A percentile compares a stretch with the other conserved stretches of the same genome.
phyloP scores from a whole-genome alignment of 2,888 invertebrate genomes.

The Nephrotoma guestfalica region DNA sequence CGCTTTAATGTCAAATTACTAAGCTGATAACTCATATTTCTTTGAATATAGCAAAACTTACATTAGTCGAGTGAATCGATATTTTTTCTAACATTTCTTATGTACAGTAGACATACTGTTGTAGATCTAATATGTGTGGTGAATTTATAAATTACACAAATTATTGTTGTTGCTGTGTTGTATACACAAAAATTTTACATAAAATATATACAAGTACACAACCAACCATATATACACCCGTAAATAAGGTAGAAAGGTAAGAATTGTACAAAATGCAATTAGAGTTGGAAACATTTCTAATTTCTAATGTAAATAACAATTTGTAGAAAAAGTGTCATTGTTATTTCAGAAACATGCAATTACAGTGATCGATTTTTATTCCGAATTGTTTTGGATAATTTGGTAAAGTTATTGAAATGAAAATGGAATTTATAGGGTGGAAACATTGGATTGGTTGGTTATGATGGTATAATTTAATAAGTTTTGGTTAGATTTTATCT shows the following conservation, averaged over 20 bases:
- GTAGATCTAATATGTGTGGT: neutral
- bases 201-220: too few species aligned
- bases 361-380: neutral
- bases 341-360: neutral
- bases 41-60: neutral
- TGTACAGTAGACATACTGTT: neutral
- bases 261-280: neutral
- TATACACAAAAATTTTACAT: neutral
- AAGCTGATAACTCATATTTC: neutral
- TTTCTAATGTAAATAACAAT: neutral
- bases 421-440: neutral
- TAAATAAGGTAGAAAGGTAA: neutral
- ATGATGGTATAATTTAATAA: too few species aligned
- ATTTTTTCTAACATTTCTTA: neutral
- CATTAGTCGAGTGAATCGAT: neutral
- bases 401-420: neutral
- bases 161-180: neutral
- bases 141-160: neutral
- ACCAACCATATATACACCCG: neutral
- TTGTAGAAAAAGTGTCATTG: neutral
- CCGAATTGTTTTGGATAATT: neutral
- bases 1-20: neutral
- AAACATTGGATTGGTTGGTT: neutral
- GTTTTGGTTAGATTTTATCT: too few species aligned
- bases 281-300: neutral